Conservation (phyloP, 92 coral and sea anemone species). For the Paramuricea clavata region DNA sequence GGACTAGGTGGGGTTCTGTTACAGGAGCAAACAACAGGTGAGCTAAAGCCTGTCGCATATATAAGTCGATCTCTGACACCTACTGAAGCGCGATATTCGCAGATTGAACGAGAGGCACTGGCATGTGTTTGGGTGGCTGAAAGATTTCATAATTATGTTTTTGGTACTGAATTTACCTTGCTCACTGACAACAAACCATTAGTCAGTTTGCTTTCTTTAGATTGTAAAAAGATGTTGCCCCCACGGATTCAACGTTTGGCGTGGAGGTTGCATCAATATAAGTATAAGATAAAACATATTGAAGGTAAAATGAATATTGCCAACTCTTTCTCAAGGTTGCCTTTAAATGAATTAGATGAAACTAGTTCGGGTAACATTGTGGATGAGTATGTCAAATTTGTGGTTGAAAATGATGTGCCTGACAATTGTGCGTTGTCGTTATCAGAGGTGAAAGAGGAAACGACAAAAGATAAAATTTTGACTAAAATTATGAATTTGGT, state of each 20-base stretch:
- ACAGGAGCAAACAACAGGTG: background rate
- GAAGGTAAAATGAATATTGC: conserved; percentile 28
- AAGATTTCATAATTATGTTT: conserved; percentile 50
- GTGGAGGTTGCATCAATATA: conserved; percentile 53
- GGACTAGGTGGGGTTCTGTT: conserved; percentile 27
- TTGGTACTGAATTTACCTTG: conserved; percentile 45
- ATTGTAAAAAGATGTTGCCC: conserved; percentile 32
- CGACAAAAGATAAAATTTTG: conserved; percentile 24
- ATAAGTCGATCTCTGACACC: conserved; percentile 52
- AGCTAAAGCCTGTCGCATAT: conserved; percentile 46
- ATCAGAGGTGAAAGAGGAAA: conserved; percentile 45
- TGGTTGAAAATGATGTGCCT: conserved; percentile 17
- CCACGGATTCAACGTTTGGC: conserved; percentile 61
- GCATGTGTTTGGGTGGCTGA: conserved; percentile 59
- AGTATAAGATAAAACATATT: conserved; percentile 20
- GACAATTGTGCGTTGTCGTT: conserved; percentile 28
- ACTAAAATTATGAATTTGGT: background rate
- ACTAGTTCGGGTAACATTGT: conserved; percentile 38
- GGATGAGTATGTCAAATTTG: conserved; percentile 44
- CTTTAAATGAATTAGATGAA: conserved; percentile 6
- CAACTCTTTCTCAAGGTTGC: conserved; percentile 40
- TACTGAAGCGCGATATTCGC: conserved; percentile 41
- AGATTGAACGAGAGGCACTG: conserved; percentile 58
- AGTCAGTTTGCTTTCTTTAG: conserved; percentile 21
- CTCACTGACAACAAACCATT: conserved; percentile 55